phyloP scores from a whole-genome alignment of 2,113 vertebrate genomes.

The Mirza zaza region DNA sequence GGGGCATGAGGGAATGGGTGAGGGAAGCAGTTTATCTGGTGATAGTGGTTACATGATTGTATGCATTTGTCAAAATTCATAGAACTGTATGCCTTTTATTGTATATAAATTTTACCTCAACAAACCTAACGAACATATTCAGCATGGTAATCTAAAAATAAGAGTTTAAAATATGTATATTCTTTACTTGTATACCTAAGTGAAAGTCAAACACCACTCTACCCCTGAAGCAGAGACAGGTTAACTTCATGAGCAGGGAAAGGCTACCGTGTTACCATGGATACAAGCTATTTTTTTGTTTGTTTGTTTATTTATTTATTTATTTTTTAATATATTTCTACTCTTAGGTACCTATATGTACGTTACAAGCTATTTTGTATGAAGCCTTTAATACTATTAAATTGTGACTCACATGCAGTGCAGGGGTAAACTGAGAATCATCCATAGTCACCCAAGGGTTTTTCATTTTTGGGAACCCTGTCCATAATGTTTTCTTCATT shows the following conservation, averaged over 20 bases:
- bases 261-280: slow-evolving; percentile 79
- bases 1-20: background rate
- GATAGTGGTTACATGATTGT: background rate
- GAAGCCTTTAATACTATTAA: slow-evolving; percentile 77
- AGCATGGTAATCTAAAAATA: slow-evolving; percentile 3
- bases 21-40: background rate
- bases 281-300: slow-evolving; percentile 77
- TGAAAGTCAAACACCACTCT: slow-evolving; percentile 57
- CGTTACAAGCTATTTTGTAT: slow-evolving; percentile 77
- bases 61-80: background rate
- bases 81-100: background rate
- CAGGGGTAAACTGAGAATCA: slow-evolving; percentile 67
- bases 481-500: slow-evolving; percentile 26
- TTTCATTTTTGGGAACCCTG: slow-evolving; percentile 65
- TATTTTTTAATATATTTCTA: too few species aligned
- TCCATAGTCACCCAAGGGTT: slow-evolving; percentile 55
- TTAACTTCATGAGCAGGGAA: slow-evolving; percentile 78
- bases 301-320: too few species aligned
- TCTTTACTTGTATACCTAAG: slow-evolving; percentile 44
- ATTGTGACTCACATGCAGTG: slow-evolving; percentile 71
- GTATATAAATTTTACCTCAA: background rate
- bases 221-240: slow-evolving; percentile 62
- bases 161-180: slow-evolving; percentile 41
- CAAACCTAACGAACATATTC: background rate
- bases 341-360: too few species aligned